phyloP scores from a whole-genome alignment of 2,888 invertebrate genomes.

The Lumbricus terrestris region DNA sequence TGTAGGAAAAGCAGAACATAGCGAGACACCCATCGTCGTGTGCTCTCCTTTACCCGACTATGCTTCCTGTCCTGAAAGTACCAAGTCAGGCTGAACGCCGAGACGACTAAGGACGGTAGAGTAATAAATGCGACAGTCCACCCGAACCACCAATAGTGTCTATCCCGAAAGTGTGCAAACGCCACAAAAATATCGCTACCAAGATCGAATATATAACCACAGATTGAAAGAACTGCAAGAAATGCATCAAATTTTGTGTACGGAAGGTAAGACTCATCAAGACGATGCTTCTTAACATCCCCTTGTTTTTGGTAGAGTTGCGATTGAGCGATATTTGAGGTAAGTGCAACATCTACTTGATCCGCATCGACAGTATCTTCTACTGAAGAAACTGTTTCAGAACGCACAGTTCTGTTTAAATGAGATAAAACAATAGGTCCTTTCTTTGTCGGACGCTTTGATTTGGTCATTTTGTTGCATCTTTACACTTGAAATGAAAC shows the following conservation, averaged over 20 bases:
- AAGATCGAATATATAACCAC: slow-evolving; percentile 34
- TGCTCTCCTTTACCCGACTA: not conserved
- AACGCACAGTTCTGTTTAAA: not conserved
- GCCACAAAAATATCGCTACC: slow-evolving; percentile 48
- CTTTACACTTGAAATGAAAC: not conserved
- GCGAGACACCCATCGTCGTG: slow-evolving; percentile 31
- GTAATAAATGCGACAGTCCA: slow-evolving; percentile 47
- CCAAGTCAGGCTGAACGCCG: slow-evolving; percentile 46
- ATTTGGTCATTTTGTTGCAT: not conserved
- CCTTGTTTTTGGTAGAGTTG: not conserved
- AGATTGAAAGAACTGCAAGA: not conserved
- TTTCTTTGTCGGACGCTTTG: not conserved
- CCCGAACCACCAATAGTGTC: slow-evolving; percentile 47
- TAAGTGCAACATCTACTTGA: not conserved
- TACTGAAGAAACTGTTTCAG: not conserved
- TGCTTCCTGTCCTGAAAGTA: slow-evolving; percentile 33
- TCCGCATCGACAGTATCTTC: not conserved
- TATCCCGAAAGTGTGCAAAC: slow-evolving; percentile 43
- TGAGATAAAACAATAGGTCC: not conserved
- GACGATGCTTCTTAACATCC: not conserved
- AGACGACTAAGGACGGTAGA: slow-evolving; percentile 49
- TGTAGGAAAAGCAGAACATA: slow-evolving; percentile 33
- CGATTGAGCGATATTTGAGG: not conserved
- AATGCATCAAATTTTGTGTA: not conserved
- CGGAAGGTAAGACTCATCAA: not conserved